Evolutionary conservation across 2,797 vertebrate species (phyloP).

Genomic region (Echeneis naucrates): DNA sequence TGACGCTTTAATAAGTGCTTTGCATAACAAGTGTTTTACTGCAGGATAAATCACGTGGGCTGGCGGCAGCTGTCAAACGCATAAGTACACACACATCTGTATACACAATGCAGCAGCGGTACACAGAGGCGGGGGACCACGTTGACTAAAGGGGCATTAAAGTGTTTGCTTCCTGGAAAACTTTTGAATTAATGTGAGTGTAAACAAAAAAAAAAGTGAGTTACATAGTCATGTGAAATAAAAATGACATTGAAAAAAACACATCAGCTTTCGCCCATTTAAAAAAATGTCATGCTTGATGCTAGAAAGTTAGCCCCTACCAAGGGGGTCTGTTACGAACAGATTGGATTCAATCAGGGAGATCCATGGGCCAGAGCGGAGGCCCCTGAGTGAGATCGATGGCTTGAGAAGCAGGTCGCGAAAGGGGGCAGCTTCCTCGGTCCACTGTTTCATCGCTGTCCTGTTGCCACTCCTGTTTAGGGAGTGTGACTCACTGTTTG

Average conservation of each 20-base stretch:
- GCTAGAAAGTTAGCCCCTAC: conserved; percentile 30
- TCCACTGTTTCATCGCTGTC: conserved; percentile 56
- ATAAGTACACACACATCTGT: conserved; percentile 39
- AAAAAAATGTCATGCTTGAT: conserved; percentile 39
- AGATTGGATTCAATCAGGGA: conserved; percentile 70
- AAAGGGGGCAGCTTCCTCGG: conserved; percentile 60
- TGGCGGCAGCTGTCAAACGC: conserved; percentile 48
- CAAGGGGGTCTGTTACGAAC: conserved; percentile 49
- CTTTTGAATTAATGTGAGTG: not conserved
- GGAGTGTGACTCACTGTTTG: conserved; percentile 15
- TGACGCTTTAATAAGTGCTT: conserved; percentile 83
- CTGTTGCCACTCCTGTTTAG: conserved; percentile 58
- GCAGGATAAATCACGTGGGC: conserved; percentile 69
- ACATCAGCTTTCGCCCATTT: conserved; percentile 19
- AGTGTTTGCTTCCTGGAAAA: conserved; percentile 1
- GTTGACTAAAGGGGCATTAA: not conserved
- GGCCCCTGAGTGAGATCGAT: conserved; percentile 75
- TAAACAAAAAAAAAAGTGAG: not conserved
- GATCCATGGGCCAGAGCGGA: conserved; percentile 54
- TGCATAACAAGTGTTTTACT: conserved; percentile 83
- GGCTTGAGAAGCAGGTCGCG: conserved; percentile 53
- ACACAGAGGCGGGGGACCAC: not conserved
- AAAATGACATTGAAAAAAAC: not conserved
- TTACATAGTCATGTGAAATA: conserved; percentile 19
- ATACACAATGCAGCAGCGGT: conserved; percentile 16